A percentile compares a stretch with the other conserved stretches of the same genome.
These are phyloP conservation scores for Drosophila funebris DNA, from an alignment of 1,140 invertebrate species.

Conservation along the genomic window DNA sequence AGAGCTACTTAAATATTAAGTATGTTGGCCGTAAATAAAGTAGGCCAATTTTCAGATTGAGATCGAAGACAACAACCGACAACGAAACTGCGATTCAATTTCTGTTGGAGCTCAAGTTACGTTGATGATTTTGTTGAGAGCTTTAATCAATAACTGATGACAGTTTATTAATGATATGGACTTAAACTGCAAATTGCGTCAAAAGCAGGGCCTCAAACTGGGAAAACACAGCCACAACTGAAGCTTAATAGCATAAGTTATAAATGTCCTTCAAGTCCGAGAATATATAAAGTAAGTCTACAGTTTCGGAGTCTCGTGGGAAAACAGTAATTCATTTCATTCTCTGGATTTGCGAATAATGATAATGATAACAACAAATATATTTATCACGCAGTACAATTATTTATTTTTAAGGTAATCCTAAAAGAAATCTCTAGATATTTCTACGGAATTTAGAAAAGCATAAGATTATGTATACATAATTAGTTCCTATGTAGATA, in stretches of 20 bases:
- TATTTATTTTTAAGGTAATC: too few relatives aligned
- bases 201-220: not conserved
- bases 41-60: not conserved
- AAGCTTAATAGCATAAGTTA: not conserved
- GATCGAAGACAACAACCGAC: not conserved
- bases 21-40: constrained; percentile 53
- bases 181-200: not conserved
- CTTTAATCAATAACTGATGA: constrained; percentile 28
- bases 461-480: too few relatives aligned
- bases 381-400: too few relatives aligned
- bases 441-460: too few relatives aligned
- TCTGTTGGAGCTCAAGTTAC: not conserved
- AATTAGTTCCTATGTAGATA: too few relatives aligned
- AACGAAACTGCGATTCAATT: not conserved
- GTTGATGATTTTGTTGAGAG: not conserved
- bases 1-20: constrained; percentile 68
- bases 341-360: too few relatives aligned
- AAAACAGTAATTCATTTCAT: too few relatives aligned
- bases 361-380: too few relatives aligned
- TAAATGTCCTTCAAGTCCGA: not conserved
- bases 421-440: too few relatives aligned
- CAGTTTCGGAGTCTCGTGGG: too few relatives aligned
- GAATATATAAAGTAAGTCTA: not conserved
- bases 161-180: constrained; percentile 20
- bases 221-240: too few relatives aligned